phyloP scores from a whole-genome alignment of 2,888 invertebrate species.

The Cactoblastis cactorum region DNA sequence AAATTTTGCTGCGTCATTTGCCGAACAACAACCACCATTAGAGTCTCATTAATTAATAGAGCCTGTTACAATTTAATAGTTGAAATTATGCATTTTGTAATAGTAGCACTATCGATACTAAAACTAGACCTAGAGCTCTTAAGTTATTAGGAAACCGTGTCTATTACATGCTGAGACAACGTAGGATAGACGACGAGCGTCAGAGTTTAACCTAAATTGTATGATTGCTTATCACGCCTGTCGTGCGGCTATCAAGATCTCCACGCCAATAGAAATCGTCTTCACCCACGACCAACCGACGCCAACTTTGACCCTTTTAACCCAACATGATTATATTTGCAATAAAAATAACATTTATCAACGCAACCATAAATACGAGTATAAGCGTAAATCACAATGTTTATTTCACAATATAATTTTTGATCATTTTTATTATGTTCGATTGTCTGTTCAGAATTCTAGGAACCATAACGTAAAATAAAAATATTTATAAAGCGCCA shows the following conservation, averaged over 20 bases:
- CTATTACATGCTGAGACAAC: slow-evolving; percentile 14
- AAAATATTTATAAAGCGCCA: slow-evolving; percentile 39
- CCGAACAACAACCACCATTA: slow-evolving; percentile 1
- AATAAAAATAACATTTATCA: background rate
- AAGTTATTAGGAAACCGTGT: slow-evolving; percentile 34
- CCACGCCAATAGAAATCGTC: slow-evolving; percentile 32
- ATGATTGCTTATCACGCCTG: slow-evolving; percentile 58
- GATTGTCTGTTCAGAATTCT: slow-evolving; percentile 36
- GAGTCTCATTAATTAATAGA: background rate
- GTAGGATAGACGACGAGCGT: slow-evolving; percentile 29
- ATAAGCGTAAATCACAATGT: slow-evolving; percentile 8
- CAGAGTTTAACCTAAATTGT: slow-evolving; percentile 64
- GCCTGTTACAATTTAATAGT: background rate
- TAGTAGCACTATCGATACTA: slow-evolving; percentile 4
- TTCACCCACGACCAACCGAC: slow-evolving; percentile 23
- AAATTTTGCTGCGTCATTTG: background rate
- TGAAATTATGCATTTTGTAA: slow-evolving; percentile 6
- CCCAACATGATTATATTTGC: background rate
- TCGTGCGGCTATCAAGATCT: slow-evolving; percentile 39
- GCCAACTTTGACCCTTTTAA: background rate
- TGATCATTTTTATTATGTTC: slow-evolving; percentile 24
- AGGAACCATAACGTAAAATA: slow-evolving; percentile 36
- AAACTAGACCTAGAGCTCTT: slow-evolving; percentile 22
- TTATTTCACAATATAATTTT: background rate
- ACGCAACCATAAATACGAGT: background rate